phyloP scores from a whole-genome alignment of 2,888 invertebrate genomes.

The Dynastes tityus region DNA sequence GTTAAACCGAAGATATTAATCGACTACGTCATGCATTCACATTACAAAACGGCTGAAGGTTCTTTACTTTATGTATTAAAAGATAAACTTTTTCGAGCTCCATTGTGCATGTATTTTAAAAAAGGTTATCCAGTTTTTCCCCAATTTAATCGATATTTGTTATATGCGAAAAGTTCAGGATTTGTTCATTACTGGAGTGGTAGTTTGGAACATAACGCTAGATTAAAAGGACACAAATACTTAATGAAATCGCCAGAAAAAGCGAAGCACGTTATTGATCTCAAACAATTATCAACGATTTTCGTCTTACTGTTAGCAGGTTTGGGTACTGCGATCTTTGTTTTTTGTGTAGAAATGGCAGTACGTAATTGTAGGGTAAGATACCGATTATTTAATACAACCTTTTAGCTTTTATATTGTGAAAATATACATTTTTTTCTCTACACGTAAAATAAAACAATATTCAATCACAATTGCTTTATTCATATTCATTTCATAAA shows the following conservation, averaged over 20 bases:
- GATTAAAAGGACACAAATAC: not conserved
- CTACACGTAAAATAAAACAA: no score
- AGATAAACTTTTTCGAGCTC: slow-evolving; percentile 23
- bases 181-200: slow-evolving; percentile 19
- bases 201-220: not conserved
- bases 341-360: not conserved
- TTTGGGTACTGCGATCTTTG: not conserved
- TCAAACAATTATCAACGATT: slow-evolving; percentile 16
- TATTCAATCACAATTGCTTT: no score
- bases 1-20: slow-evolving; percentile 11
- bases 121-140: slow-evolving; percentile 34
- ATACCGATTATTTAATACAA: not conserved
- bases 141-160: slow-evolving; percentile 26
- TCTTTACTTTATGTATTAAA: slow-evolving; percentile 22
- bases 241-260: not conserved
- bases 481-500: no score
- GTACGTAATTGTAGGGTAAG: not conserved
- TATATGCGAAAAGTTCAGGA: not conserved
- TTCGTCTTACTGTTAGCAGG: slow-evolving; percentile 17
- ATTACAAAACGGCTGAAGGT: slow-evolving; percentile 26
- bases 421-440: no score
- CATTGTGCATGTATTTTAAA: slow-evolving; percentile 29
- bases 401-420: not conserved
- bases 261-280: not conserved
- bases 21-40: not conserved